phyloP scores from a whole-genome alignment of 1,140 invertebrate species.

The Oryzaephilus surinamensis region DNA sequence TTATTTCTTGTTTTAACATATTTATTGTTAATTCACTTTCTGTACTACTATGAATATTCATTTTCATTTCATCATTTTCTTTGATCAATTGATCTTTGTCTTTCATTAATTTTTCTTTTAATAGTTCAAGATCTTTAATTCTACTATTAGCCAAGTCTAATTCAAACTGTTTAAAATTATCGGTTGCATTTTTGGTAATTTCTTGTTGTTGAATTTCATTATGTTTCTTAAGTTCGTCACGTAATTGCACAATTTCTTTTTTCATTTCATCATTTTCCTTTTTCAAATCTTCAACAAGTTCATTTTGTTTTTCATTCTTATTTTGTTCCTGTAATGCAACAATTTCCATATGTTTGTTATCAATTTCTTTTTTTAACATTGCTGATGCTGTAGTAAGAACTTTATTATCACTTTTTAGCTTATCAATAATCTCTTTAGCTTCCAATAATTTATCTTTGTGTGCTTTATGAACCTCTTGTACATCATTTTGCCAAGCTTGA shows the following conservation, averaged over 20 bases:
- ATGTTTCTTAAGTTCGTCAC: too few species aligned
- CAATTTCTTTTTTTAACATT: constrained; percentile 1
- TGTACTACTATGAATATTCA: too few species aligned
- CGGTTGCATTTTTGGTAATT: constrained; percentile 1
- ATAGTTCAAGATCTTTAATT: constrained; percentile 8
- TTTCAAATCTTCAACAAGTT: constrained; percentile 16
- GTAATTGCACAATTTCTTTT: background rate
- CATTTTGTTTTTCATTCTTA: background rate
- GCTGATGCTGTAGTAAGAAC: background rate
- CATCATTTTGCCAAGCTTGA: constrained; percentile 40
- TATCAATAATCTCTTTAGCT: constrained; percentile 37
- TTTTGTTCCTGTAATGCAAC: background rate
- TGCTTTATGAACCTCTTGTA: constrained; percentile 36
- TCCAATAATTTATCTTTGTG: constrained; percentile 44
- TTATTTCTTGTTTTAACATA: too few species aligned
- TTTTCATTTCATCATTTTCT: background rate
- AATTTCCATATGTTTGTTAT: constrained; percentile 1
- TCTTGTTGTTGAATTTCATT: background rate
- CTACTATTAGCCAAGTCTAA: constrained; percentile 14
- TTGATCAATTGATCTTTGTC: constrained; percentile 2
- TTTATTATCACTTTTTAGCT: constrained; percentile 13
- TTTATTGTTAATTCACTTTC: too few species aligned
- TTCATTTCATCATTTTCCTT: constrained; percentile 10
- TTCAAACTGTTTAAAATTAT: constrained; percentile 13
- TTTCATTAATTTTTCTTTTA: background rate